Evolutionary conservation across 2,797 vertebrate species (phyloP), one percentile per base, ranked within the genome.

Genomic region (Apogon talboti): DNA sequence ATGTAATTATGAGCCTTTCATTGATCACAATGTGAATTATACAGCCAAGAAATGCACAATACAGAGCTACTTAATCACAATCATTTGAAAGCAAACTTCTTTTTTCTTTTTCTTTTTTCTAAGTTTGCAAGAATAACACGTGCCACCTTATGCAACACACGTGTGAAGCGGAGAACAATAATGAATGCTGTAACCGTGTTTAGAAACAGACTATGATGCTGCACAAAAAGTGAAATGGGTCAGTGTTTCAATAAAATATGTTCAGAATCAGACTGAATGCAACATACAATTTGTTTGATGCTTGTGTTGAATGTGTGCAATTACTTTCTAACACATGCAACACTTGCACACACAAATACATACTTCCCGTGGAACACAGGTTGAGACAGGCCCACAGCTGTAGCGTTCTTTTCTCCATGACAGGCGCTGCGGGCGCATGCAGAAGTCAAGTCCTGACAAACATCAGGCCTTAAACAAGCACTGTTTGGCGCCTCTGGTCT

Each of bases 401-500:
- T 89, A 93, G 91, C 84, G 87, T 85, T 91, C 89, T 72, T 87
- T 78, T 86, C 95, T 94, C 94, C 90, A 93, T 95, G 94, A 95
- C 94, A 93, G 92, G 87, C 77, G 95, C 96, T 96, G 95, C 94
- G 94, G 96, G 96, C 95, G 92, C 92, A 91, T 89, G 93, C 95
- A 92, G 88, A 86, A 95, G 93, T 92, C 97, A 96, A 95, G 97
- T 96, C 95, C 93, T 90, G 95, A 96, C 97, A 91, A 91, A 94
- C 91, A 93, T 86, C 89, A 87, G 93, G 93, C 94, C 91, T 95
- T 94, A 94, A 95, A 95, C 94, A 95, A 96, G 95, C 91, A 91
- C 83, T 78, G 85, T 90, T 89, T 94, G 96, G 98, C 97, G 96
- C 97, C 97, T 98, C 97, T 95, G 95, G 97, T 98, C 98, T 97